Evolutionary conservation across 2,888 invertebrate species (phyloP).

Genomic region (Lapara coniferarum): DNA sequence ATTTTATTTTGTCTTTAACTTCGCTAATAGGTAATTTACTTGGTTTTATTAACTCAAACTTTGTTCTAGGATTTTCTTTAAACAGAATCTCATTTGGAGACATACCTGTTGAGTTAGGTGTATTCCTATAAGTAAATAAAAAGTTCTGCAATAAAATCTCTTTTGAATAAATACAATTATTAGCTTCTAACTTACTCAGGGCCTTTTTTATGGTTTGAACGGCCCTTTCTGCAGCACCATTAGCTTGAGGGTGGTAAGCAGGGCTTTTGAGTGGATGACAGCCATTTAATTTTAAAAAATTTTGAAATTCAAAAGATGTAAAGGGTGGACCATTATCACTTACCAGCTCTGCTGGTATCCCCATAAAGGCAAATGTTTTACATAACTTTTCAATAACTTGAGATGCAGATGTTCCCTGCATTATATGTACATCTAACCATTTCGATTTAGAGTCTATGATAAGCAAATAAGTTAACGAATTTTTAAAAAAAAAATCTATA

Average conservation of each 20-base stretch:
- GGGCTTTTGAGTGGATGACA: background rate
- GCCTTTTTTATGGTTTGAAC: background rate
- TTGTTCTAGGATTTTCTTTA: background rate
- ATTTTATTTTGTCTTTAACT: background rate
- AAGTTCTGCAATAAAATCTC: conserved; percentile 17
- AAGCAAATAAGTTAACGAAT: conserved; percentile 12
- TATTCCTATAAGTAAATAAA: conserved; percentile 27
- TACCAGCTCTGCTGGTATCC: conserved; percentile 18
- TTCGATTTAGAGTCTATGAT: conserved; percentile 29
- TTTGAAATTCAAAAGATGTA: background rate
- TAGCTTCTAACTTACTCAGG: background rate
- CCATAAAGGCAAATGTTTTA: conserved; percentile 30
- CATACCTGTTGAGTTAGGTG: conserved; percentile 21
- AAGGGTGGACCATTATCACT: background rate
- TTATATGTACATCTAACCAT: conserved; percentile 30
- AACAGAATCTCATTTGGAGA: conserved; percentile 17
- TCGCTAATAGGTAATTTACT: background rate
- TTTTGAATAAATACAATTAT: conserved; percentile 8
- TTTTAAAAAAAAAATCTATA: background rate
- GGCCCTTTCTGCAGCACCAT: background rate
- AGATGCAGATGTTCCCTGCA: conserved; percentile 26
- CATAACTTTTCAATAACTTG: conserved; percentile 31
- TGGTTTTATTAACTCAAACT: background rate
- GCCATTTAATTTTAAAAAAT: background rate
- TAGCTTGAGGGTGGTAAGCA: background rate